Conservation (phyloP, 2,797 vertebrate genomes). For the Jordanella pulchra region DNA sequence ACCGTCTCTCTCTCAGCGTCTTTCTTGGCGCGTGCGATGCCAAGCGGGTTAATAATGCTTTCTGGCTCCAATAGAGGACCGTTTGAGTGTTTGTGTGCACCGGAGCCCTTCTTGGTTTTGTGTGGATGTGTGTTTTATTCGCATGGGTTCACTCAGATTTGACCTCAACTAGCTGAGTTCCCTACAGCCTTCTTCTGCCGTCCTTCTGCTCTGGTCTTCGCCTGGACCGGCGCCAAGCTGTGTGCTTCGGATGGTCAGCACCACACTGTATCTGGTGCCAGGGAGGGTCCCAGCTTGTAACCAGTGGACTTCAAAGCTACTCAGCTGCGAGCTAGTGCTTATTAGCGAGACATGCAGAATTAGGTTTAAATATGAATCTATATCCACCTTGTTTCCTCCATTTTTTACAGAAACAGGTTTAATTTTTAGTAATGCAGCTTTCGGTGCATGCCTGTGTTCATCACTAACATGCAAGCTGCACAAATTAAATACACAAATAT, state of each 20-base stretch:
- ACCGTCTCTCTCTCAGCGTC: slow-evolving; percentile 34
- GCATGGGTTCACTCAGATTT: slow-evolving; percentile 39
- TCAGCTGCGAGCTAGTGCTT: slow-evolving; percentile 12
- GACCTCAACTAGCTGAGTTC: slow-evolving; percentile 70
- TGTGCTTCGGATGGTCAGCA: slow-evolving; percentile 63
- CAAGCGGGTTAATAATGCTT: slow-evolving; percentile 40
- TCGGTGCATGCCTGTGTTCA: neutral
- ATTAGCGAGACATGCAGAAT: slow-evolving; percentile 11
- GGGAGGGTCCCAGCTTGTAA: slow-evolving; percentile 69
- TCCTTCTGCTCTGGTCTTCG: slow-evolving; percentile 55
- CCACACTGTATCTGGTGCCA: slow-evolving; percentile 75
- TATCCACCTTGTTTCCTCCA: neutral
- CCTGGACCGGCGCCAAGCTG: slow-evolving; percentile 60
- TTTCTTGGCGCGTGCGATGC: slow-evolving; percentile 27
- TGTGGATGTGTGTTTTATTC: slow-evolving; percentile 14
- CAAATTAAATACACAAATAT: slow-evolving; percentile 24
- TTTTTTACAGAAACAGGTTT: neutral
- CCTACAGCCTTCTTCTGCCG: slow-evolving; percentile 36
- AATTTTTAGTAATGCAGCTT: too few relatives aligned
- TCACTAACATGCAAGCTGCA: slow-evolving; percentile 19
- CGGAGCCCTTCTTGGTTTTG: slow-evolving; percentile 15
- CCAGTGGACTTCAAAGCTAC: slow-evolving; percentile 30
- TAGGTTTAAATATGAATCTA: slow-evolving; percentile 7
- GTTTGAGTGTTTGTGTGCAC: slow-evolving; percentile 30
- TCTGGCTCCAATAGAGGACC: slow-evolving; percentile 2